phyloP scores from a whole-genome alignment of 2,888 invertebrate genomes.

The Anorthoa munda region DNA sequence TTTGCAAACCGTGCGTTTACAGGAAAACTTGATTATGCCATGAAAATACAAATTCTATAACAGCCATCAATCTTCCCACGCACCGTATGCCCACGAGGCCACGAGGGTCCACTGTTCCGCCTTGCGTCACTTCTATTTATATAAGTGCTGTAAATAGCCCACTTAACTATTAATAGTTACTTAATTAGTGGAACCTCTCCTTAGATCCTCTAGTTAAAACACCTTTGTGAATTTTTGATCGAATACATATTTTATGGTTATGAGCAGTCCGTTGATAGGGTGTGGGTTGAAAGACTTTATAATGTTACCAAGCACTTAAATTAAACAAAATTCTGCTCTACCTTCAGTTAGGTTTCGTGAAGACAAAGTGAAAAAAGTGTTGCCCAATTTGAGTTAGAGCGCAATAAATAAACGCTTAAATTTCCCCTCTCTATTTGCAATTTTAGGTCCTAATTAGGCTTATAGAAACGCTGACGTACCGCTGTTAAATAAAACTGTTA shows the following conservation, averaged over 20 bases:
- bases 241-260: slow-evolving; percentile 8
- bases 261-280: not conserved
- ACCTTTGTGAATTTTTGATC: slow-evolving; percentile 14
- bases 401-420: slow-evolving; percentile 35
- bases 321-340: slow-evolving; percentile 1
- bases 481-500: slow-evolving; percentile 41
- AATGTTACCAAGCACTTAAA: slow-evolving; percentile 1
- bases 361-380: slow-evolving; percentile 29
- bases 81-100: not conserved
- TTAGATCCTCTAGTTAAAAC: slow-evolving; percentile 5
- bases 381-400: slow-evolving; percentile 20
- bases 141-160: not conserved
- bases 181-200: slow-evolving; percentile 16
- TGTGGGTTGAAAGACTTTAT: not conserved
- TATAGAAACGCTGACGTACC: slow-evolving; percentile 34
- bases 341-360: slow-evolving; percentile 2
- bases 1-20: not conserved
- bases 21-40: slow-evolving; percentile 1
- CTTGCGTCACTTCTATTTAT: slow-evolving; percentile 7
- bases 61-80: not conserved
- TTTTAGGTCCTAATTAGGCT: slow-evolving; percentile 45
- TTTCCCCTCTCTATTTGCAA: slow-evolving; percentile 29
- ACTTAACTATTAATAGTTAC: not conserved
- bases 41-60: slow-evolving; percentile 1
- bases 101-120: no score